Evolutionary conservation across 2,113 vertebrate species (phyloP).

Genomic region (Recurvirostra avosetta): DNA sequence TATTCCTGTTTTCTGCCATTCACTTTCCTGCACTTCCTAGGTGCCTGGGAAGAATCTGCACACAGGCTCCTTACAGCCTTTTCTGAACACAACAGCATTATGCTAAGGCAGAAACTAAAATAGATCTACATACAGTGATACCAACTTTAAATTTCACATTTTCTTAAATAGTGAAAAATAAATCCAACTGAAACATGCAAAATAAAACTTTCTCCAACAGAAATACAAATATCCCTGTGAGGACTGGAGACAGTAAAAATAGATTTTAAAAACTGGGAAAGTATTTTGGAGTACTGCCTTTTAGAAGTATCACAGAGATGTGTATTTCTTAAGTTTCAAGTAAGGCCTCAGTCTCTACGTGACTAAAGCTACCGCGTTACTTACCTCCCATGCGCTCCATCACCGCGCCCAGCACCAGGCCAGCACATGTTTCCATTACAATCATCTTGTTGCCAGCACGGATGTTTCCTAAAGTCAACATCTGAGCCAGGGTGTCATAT

Average conservation of each 20-base stretch:
- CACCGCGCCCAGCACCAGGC: slow-evolving; percentile 89
- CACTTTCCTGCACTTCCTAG: background rate
- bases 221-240: background rate
- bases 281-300: background rate
- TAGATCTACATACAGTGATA: background rate
- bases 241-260: background rate
- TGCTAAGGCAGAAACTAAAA: background rate
- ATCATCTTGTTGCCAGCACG: slow-evolving; percentile 92
- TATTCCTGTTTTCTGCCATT: background rate
- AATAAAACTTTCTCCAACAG: background rate
- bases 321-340: background rate
- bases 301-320: background rate
- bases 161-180: background rate
- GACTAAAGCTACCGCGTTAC: background rate
- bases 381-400: slow-evolving; percentile 98
- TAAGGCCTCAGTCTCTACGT: background rate
- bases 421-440: slow-evolving; percentile 92
- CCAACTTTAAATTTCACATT: background rate
- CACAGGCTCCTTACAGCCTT: background rate
- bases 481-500: slow-evolving; percentile 93
- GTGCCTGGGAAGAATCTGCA: background rate
- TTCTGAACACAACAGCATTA: background rate
- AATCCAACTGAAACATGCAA: background rate
- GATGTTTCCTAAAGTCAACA: slow-evolving; percentile 91
- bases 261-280: background rate